A percentile compares a stretch with the other conserved stretches of the same genome.
These are phyloP conservation scores for Tenthredo mesomela DNA, from an alignment of 2,888 invertebrate species.

Conservation along the genomic window DNA sequence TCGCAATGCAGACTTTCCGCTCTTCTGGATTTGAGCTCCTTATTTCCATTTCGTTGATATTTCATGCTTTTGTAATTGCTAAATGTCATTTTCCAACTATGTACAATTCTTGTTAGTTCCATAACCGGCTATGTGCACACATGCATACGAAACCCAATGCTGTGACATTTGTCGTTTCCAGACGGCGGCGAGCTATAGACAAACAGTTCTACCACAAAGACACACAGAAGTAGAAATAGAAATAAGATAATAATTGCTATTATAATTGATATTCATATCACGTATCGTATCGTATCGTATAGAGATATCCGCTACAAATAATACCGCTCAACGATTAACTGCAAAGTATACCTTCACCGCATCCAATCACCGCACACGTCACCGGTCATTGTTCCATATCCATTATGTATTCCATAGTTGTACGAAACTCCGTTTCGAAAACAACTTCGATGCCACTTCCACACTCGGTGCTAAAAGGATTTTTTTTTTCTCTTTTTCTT, in stretches of 20 bases:
- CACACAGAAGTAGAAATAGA: slow-evolving; percentile 55
- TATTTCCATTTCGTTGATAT: slow-evolving; percentile 4
- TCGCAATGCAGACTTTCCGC: slow-evolving; percentile 63
- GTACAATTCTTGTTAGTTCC: not conserved
- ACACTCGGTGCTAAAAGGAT: not conserved
- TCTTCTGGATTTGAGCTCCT: slow-evolving; percentile 26
- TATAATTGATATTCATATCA: slow-evolving; percentile 70
- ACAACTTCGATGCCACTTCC: not conserved
- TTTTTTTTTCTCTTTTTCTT: too few species aligned
- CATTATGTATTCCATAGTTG: not conserved
- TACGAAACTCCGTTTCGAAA: not conserved
- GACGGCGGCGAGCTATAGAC: not conserved
- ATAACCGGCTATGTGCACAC: not conserved
- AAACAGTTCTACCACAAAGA: slow-evolving; percentile 30
- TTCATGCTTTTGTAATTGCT: not conserved
- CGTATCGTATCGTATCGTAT: too few species aligned
- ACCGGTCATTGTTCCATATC: slow-evolving; percentile 4
- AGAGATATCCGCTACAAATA: not conserved
- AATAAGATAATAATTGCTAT: slow-evolving; percentile 74
- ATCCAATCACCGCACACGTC: slow-evolving; percentile 17
- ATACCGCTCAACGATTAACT: not conserved
- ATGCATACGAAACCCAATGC: not conserved
- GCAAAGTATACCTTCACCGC: not conserved
- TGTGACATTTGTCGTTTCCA: not conserved
- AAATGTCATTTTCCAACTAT: not conserved